Evolutionary conservation across 1,140 invertebrate species (phyloP), one percentile per base, ranked within the genome.

Genomic region (Heterodera carotae): DNA sequence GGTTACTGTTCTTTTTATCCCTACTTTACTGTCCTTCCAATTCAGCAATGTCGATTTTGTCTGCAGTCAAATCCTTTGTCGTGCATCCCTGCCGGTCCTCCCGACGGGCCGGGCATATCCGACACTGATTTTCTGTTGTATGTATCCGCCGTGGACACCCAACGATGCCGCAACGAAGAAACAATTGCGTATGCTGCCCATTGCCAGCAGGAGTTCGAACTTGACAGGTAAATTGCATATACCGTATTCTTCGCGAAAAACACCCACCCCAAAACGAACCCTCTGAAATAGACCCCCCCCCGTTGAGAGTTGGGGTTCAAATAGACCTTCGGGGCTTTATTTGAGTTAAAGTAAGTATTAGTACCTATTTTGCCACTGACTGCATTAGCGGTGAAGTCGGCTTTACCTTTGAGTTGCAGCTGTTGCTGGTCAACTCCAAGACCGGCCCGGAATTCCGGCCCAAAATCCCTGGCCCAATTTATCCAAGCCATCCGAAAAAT

Each of bases 151-250:
- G 91, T 94, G 85, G 92, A 95, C 85, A 96, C 96, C 0, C 92
- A 94, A 82, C 90, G 95, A 33, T 99, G 96, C 89, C 91, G 92
- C 67, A 92, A 94, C 74, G 93, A 93, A 0, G 90, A 94, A 77
- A 98, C 96, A 0, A 94, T 95, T 22, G 96, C 96, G 0, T 99
- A 98, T 89, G 97, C 97, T 18, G 95, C 95, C 6, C 96, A 99
- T 88, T 99, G 97, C 88, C 96, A 98, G 88, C 95, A 97, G 88
- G 97, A 99, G 89, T 91, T 92, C 96, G 67, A 84, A 29, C 76
- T 86, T 22, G 85, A 86, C 53, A 78, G 81, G 81, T 82, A n/a
- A 53, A 22, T 4, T 0, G 48, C 48, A 27, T n/a, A 64, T 6
- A 15, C 10, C 12, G 67, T 76, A 66, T 66, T 39, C 66, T 79